phyloP scores from a whole-genome alignment of 64 coral and sea anemone genomes.

The Stylophora pistillata region DNA sequence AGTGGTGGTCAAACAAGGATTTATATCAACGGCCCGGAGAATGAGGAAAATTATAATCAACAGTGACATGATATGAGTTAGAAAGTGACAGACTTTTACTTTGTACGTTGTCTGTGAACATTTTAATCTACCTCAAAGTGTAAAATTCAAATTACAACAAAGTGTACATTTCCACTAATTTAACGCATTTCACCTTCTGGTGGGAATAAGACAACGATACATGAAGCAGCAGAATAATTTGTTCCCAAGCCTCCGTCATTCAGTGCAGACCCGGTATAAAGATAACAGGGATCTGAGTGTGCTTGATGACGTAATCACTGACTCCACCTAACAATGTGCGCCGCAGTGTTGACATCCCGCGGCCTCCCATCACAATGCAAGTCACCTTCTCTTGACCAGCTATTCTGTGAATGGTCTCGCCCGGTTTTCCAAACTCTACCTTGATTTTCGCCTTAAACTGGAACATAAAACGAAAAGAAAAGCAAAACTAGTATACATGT shows the following conservation, averaged over 20 bases:
- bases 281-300: conserved; percentile 62
- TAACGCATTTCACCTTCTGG: too few relatives aligned
- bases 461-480: neutral
- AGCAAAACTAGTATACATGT: neutral
- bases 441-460: conserved; percentile 39
- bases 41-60: too few relatives aligned
- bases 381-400: conserved; percentile 30
- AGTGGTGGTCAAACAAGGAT: too few relatives aligned
- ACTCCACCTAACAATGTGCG: conserved; percentile 71
- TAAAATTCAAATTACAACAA: too few relatives aligned
- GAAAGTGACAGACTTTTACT: too few relatives aligned
- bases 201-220: neutral
- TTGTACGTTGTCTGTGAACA: too few relatives aligned
- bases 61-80: too few relatives aligned
- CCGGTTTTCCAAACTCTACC: conserved; percentile 44
- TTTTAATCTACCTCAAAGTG: too few relatives aligned
- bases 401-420: conserved; percentile 40
- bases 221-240: neutral
- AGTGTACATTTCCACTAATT: too few relatives aligned
- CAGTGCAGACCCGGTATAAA: conserved; percentile 32
- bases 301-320: conserved; percentile 75
- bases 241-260: neutral
- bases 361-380: conserved; percentile 72
- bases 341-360: conserved; percentile 34
- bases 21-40: too few relatives aligned